phyloP scores from a whole-genome alignment of 2,888 invertebrate genomes.

The Hydroisotoma schaefferi region DNA sequence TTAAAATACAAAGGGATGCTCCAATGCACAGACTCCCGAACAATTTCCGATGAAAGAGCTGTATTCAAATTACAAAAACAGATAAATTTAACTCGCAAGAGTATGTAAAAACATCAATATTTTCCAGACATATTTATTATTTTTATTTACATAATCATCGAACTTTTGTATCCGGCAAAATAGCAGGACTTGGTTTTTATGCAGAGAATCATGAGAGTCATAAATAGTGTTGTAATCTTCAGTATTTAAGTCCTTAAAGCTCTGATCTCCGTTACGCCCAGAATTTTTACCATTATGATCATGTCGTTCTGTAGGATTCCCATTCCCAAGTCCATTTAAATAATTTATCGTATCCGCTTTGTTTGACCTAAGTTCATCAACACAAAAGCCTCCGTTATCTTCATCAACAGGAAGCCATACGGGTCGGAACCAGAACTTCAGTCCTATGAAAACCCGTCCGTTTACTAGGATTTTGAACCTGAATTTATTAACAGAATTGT shows the following conservation, averaged over 20 bases:
- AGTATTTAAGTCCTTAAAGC: neutral
- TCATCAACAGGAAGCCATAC: constrained; percentile 35
- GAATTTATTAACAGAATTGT: neutral
- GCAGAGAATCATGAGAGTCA: constrained; percentile 23
- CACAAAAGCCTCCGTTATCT: constrained; percentile 25
- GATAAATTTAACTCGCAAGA: no score
- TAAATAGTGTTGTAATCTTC: neutral
- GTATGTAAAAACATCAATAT: no score
- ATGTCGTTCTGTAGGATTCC: neutral
- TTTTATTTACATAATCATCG: constrained; percentile 35
- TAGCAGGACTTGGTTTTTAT: constrained; percentile 36
- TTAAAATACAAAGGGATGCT: constrained; percentile 23
- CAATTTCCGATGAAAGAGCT: constrained; percentile 33
- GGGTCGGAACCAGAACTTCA: constrained; percentile 41
- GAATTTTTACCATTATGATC: no score
- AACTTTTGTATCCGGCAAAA: constrained; percentile 32
- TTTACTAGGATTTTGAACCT: constrained; percentile 33
- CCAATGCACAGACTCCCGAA: constrained; percentile 33
- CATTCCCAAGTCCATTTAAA: no score
- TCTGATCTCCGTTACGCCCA: no score
- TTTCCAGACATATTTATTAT: neutral
- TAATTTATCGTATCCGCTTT: no score
- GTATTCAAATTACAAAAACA: neutral
- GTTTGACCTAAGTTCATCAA: constrained; percentile 29
- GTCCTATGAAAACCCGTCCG: constrained; percentile 33